phyloP scores from a whole-genome alignment of 2,888 invertebrate genomes.

The Lamellibrachia satsuma region DNA sequence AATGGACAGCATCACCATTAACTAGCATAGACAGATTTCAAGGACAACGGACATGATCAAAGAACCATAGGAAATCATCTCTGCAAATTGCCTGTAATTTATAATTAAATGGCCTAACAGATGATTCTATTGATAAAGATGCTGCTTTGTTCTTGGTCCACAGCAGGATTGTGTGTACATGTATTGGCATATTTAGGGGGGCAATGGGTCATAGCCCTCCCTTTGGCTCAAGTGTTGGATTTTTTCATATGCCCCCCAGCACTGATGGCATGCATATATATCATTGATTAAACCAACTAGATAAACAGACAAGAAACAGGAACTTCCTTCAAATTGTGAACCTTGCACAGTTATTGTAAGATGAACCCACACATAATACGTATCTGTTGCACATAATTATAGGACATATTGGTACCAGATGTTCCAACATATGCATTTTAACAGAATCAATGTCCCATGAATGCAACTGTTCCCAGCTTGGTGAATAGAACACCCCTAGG shows the following conservation, averaged over 20 bases:
- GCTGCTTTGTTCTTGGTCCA: background rate
- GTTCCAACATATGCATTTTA: background rate
- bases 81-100: background rate
- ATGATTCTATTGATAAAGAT: background rate
- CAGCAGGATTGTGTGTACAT: background rate
- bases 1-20: background rate
- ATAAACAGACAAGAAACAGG: background rate
- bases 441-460: background rate
- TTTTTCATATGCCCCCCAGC: no score
- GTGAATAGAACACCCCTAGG: background rate
- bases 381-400: background rate
- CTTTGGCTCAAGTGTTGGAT: no score
- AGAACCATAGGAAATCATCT: background rate
- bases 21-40: background rate
- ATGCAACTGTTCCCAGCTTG: background rate
- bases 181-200: background rate
- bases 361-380: background rate
- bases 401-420: background rate
- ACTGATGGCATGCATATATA: no score
- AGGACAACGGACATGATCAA: background rate
- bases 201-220: no score
- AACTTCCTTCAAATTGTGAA: background rate
- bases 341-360: background rate
- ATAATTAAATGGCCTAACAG: constrained; percentile 13
- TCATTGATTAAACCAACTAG: background rate